Evolutionary conservation across 2,113 vertebrate genomes (phyloP), one percentile per base, ranked within the genome.

Genomic region (Burhinus bistriatus): DNA sequence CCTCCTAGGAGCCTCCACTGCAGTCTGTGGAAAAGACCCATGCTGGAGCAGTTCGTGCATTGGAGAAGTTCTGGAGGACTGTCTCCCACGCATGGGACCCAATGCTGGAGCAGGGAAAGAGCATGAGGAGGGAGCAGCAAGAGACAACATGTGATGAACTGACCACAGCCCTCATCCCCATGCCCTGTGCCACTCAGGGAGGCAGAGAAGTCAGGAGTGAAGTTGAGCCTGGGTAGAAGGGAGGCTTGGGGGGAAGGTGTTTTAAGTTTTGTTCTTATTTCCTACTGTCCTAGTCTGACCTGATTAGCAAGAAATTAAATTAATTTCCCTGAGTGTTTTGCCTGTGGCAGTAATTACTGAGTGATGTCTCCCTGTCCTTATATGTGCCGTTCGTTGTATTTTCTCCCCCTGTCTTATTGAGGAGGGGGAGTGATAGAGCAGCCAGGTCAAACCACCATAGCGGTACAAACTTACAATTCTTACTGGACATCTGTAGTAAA

Each of bases 151-250:
- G 21, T 32, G 38, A 42, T 8, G 9, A 58, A 66, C n/a, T 13
- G 21, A 34, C 9, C 0, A 1, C 22, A 42, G 9, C 7, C 8
- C 5, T 12, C 58, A 44, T 49, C 17, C 19, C 15, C 1, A 1
- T 54, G 5, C 8, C 3, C 27, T 57, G 20, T 32, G 9, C 7
- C 4, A 6, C 16, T 19, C 1, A 2, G 9, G 19, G 22, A 61
- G 22, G 5, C 18, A 49, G n/a, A 70, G 16, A 78, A 70, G 4
- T 7, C 1, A 1, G 17, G 22, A 61, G 6, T 29, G 32, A 68
- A 75, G 27, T 11, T 22, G 27, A 54, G 22, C 38, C 11, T 2
- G 0, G 32, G 14, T 68, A 54, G 32, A 29, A 61, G 4, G 8
- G 22, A 36, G 5, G 3, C 3, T 9, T 15, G 7, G 3, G 27